These are phyloP conservation scores for Ornithoptera alexandrae DNA, from an alignment of 2,888 invertebrate genomes.

Conservation along the genomic window DNA sequence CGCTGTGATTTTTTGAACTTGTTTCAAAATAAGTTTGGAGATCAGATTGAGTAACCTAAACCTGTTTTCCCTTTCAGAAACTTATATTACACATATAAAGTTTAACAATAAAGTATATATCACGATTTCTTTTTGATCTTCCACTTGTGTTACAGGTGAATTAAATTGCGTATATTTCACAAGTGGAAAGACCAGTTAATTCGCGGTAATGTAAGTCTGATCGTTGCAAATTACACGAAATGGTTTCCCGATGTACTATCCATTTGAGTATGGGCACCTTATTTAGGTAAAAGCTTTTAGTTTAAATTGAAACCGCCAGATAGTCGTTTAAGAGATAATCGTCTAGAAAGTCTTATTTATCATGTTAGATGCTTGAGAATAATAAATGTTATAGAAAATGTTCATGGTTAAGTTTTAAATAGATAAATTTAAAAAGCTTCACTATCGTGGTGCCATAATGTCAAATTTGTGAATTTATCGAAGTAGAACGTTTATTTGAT, in stretches of 20 bases:
- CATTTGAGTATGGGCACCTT: conserved; percentile 17
- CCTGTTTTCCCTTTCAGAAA: too few relatives aligned
- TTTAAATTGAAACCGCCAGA: conserved; percentile 25
- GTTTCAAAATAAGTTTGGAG: too few relatives aligned
- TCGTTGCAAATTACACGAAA: conserved; percentile 17
- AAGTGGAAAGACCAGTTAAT: conserved; percentile 7
- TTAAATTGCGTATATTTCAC: not conserved
- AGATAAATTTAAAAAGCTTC: too few relatives aligned
- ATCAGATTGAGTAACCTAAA: too few relatives aligned
- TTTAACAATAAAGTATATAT: not conserved
- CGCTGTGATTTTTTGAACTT: too few relatives aligned
- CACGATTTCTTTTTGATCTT: not conserved
- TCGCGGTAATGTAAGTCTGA: conserved; percentile 22
- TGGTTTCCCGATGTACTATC: conserved; percentile 17
- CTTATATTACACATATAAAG: too few relatives aligned
- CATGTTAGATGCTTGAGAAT: not conserved
- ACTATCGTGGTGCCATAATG: too few relatives aligned
- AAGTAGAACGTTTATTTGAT: too few relatives aligned
- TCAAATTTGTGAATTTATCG: too few relatives aligned
- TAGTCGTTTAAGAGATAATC: conserved; percentile 16
- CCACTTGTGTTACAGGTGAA: not conserved
- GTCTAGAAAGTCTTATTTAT: conserved; percentile 8
- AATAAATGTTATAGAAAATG: not conserved
- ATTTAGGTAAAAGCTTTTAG: conserved; percentile 27
- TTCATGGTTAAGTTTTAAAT: too few relatives aligned